Conservation (phyloP, 2,113 vertebrate species). For the Hirundichthys speculiger region DNA sequence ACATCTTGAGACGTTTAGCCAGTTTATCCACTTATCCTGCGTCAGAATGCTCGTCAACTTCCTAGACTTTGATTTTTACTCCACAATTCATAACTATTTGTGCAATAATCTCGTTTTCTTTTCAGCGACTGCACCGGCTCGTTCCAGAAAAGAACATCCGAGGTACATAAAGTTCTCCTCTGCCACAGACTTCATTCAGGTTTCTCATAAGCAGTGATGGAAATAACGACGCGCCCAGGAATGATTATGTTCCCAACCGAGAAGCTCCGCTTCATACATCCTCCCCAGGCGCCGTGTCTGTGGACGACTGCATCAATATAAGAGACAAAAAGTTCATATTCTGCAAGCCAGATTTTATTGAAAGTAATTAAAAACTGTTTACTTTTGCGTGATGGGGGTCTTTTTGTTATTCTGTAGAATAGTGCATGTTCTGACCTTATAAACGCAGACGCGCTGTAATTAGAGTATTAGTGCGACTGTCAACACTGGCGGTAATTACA, state of each 20-base stretch:
- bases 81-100: too few species aligned
- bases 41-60: too few species aligned
- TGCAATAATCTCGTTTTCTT: too few species aligned
- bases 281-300: slow-evolving; percentile 24
- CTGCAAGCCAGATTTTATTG: slow-evolving; percentile 11
- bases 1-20: too few species aligned
- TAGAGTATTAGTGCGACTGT: slow-evolving; percentile 60
- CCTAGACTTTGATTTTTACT: too few species aligned
- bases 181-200: slow-evolving; percentile 9
- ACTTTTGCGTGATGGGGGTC: slow-evolving; percentile 4
- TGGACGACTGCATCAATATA: slow-evolving; percentile 18
- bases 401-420: slow-evolving; percentile 49
- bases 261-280: slow-evolving; percentile 40
- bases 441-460: slow-evolving; percentile 54
- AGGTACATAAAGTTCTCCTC: background rate
- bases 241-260: slow-evolving; percentile 26
- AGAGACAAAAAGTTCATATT: background rate
- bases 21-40: too few species aligned
- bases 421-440: slow-evolving; percentile 57
- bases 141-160: too few species aligned
- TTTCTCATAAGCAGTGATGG: slow-evolving; percentile 36
- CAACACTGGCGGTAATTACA: slow-evolving; percentile 55
- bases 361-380: slow-evolving; percentile 38
- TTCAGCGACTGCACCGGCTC: too few species aligned
- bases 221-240: slow-evolving; percentile 40